Conservation (phyloP, 2,113 vertebrate genomes). For the Calyptomena viridis region DNA sequence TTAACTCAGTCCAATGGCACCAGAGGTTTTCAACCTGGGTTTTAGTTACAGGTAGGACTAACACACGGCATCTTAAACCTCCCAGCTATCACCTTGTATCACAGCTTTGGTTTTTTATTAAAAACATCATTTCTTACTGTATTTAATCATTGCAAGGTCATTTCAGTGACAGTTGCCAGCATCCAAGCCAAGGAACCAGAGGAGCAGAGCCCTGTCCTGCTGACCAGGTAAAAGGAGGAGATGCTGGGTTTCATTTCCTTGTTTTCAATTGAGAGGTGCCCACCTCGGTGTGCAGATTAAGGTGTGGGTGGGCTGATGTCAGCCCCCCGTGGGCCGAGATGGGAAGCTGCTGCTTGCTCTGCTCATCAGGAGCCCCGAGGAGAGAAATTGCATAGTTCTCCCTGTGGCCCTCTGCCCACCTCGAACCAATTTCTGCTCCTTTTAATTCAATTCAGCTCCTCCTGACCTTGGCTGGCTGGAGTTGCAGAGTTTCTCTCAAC, state of each 20-base stretch:
- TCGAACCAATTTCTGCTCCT: constrained; percentile 70
- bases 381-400: constrained; percentile 55
- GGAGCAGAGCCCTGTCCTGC: neutral
- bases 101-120: constrained; percentile 26
- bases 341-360: neutral
- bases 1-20: neutral
- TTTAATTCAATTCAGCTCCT: constrained; percentile 76
- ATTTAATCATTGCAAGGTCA: constrained; percentile 53
- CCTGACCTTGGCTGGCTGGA: constrained; percentile 71
- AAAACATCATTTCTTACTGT: constrained; percentile 41
- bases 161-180: constrained; percentile 38
- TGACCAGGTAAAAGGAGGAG: constrained; percentile 51
- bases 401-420: constrained; percentile 45
- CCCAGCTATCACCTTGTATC: neutral
- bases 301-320: neutral
- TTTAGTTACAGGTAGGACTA: neutral
- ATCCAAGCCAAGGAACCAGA: neutral
- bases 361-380: constrained; percentile 36
- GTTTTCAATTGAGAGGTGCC: constrained; percentile 47
- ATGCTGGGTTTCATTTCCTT: constrained; percentile 46
- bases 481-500: constrained; percentile 73
- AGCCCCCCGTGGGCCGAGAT: neutral
- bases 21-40: neutral
- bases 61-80: neutral
- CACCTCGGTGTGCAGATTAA: constrained; percentile 7